Evolutionary conservation across 2,797 vertebrate genomes (phyloP), one percentile per base, ranked within the genome.

Genomic region (Cyprinodon diabolis): DNA sequence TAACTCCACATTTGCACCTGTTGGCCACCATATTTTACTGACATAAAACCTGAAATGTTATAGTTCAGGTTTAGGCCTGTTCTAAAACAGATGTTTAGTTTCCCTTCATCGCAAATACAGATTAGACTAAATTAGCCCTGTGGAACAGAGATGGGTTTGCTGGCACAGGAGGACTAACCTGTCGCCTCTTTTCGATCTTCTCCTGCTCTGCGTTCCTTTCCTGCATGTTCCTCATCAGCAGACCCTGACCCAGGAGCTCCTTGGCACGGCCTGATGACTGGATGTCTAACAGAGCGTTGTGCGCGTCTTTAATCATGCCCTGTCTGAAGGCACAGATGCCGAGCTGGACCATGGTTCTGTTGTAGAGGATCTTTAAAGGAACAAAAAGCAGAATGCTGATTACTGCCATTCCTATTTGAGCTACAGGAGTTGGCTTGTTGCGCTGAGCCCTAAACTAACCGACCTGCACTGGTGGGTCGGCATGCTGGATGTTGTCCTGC

Each of bases 151-250:
- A 51, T 1, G 4, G 17, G 35, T 13, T 75, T 21, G 12, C 30
- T 19, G 25, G 13, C 47, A 11, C 11, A 51, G 6, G 3, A 6
- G 40, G 51, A 84, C 81, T 51, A 78, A 95, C 95, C 84, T 98
- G 97, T 66, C 96, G 92, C 58, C 97, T 94, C 89, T 97, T 97
- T 81, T 98, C 97, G 0, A 98, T 96, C 93, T 98, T 98, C 91
- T 98, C 97, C 89, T 97, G 96, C 92, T 98, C 97, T 0, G 96
- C 96, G 17, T 98, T 98, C 80, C 97, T 95, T 90, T 98, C 97
- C 89, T 97, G 97, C 91, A 98, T 96, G 93, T 97, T 98, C 85
- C 97, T 96, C 91, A 98, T 96, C 69, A 98, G 94, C 65, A 98
- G 87, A 1, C 97, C 97, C 86, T 98, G 96, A 4, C 97, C 96